phyloP scores from a whole-genome alignment of 2,888 invertebrate species.

The Mycalesis mineus region DNA sequence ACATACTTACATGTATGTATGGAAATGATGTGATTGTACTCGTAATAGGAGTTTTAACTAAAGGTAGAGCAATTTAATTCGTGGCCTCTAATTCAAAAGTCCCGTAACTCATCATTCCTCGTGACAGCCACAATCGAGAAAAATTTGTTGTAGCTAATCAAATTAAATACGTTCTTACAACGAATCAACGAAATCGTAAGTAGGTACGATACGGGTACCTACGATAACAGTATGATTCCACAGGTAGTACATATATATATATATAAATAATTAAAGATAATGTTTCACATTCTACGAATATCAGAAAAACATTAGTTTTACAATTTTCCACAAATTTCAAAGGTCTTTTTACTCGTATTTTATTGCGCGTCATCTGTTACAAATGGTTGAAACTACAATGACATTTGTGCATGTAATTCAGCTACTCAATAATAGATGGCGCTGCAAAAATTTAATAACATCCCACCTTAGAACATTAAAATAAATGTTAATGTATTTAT shows the following conservation, averaged over 20 bases:
- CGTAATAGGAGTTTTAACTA: neutral
- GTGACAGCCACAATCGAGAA: constrained; percentile 23
- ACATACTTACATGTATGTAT: no score
- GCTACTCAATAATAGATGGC: constrained; percentile 57
- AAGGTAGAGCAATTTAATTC: constrained; percentile 8
- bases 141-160: constrained; percentile 14
- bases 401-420: constrained; percentile 22
- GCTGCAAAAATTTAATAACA: constrained; percentile 39
- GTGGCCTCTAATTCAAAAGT: constrained; percentile 32
- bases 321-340: no score
- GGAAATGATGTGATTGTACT: neutral
- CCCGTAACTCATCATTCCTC: constrained; percentile 27
- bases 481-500: no score
- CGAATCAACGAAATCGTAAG: no score
- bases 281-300: no score
- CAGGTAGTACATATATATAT: no score
- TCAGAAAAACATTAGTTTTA: no score
- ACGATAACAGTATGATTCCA: neutral
- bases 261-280: no score
- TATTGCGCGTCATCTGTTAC: constrained; percentile 29
- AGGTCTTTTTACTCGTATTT: neutral
- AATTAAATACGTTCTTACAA: constrained; percentile 3
- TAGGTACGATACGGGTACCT: neutral
- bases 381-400: neutral
- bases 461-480: neutral